Evolutionary conservation across 2,888 invertebrate species (phyloP).

Genomic region (Lycia hirtaria): DNA sequence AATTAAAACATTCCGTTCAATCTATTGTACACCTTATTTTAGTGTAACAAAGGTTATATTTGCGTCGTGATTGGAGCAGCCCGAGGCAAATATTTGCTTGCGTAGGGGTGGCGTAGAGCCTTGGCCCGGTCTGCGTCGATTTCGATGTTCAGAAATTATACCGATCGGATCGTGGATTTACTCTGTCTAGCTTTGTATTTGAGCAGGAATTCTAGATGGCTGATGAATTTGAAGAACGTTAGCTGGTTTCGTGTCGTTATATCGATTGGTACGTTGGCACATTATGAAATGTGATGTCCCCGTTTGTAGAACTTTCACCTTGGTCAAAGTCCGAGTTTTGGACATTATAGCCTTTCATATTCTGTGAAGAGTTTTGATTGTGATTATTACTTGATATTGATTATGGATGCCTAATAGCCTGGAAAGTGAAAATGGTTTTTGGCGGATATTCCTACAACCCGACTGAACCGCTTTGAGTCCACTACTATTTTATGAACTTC

Average conservation of each 20-base stretch:
- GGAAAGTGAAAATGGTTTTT: too few species aligned
- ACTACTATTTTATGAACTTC: too few species aligned
- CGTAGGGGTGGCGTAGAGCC: slow-evolving; percentile 37
- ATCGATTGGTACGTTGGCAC: slow-evolving; percentile 1
- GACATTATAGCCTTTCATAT: neutral
- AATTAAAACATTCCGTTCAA: slow-evolving; percentile 49
- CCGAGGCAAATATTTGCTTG: slow-evolving; percentile 57
- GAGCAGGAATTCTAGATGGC: slow-evolving; percentile 18
- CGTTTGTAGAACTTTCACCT: slow-evolving; percentile 1
- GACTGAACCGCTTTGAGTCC: too few species aligned
- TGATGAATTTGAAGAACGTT: slow-evolving; percentile 6
- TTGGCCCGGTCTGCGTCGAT: slow-evolving; percentile 45
- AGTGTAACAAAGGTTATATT: slow-evolving; percentile 43
- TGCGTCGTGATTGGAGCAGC: slow-evolving; percentile 23
- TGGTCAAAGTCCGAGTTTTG: neutral
- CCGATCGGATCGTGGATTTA: slow-evolving; percentile 38
- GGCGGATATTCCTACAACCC: too few species aligned
- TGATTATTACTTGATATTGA: too few species aligned
- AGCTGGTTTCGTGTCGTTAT: neutral
- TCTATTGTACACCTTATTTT: slow-evolving; percentile 44
- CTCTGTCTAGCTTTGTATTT: slow-evolving; percentile 36
- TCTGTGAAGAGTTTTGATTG: neutral
- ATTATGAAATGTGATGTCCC: neutral
- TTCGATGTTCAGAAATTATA: slow-evolving; percentile 39
- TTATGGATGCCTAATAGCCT: too few species aligned